A percentile compares a stretch with the other conserved stretches of the same genome.
Evolutionary conservation across 2,797 vertebrate genomes (phyloP).

Genomic region (Platalea minor): DNA sequence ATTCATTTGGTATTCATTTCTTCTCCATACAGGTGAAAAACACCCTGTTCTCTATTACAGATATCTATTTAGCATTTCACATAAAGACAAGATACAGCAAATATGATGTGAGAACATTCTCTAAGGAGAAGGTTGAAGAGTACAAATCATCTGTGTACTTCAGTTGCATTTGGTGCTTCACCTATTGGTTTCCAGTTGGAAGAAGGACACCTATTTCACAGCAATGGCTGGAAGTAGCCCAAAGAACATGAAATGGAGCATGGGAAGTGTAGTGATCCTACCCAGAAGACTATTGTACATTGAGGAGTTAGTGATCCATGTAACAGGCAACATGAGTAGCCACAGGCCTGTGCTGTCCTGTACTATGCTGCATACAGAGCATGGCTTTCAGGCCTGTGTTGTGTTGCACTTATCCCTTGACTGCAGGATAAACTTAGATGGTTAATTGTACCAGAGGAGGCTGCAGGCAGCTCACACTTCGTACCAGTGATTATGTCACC

Average conservation of each 20-base stretch:
- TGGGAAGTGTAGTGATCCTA: background rate
- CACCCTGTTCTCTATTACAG: background rate
- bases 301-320: background rate
- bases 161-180: background rate
- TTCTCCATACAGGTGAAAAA: background rate
- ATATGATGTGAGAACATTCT: background rate
- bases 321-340: background rate
- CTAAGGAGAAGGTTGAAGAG: background rate
- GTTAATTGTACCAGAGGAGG: background rate
- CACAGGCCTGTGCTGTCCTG: background rate
- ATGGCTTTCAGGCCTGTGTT: rapidly evolving
- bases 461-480: background rate
- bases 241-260: background rate
- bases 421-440: background rate
- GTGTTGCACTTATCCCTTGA: background rate
- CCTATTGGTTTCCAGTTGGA: background rate
- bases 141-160: background rate
- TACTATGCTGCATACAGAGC: background rate
- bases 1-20: background rate
- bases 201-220: background rate
- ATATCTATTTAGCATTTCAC: background rate
- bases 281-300: background rate
- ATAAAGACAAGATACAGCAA: background rate
- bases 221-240: background rate
- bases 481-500: background rate